A percentile compares a stretch with the other conserved stretches of the same genome.
Evolutionary conservation across 2,797 vertebrate species (phyloP).

Genomic region (Clamator glandarius): DNA sequence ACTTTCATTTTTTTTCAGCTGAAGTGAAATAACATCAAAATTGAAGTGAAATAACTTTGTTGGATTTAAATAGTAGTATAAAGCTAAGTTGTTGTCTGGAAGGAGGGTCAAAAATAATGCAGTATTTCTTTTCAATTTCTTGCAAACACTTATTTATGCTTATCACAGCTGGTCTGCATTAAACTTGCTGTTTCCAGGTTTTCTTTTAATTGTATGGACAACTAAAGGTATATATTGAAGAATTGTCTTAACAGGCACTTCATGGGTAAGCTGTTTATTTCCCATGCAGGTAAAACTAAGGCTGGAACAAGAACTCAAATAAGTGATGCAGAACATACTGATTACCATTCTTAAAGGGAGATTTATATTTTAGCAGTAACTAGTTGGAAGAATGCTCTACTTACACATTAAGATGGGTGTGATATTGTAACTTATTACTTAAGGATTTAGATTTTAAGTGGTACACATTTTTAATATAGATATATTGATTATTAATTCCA

Average conservation of each 20-base stretch:
- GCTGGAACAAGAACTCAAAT: background rate
- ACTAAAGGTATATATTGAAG: background rate
- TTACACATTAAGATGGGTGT: background rate
- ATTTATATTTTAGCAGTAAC: background rate
- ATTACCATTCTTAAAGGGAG: background rate
- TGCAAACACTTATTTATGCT: background rate
- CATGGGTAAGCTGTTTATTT: background rate
- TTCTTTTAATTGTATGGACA: background rate
- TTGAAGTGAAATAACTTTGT: background rate
- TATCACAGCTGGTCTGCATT: background rate
- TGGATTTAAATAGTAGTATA: background rate
- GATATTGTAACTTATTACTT: background rate
- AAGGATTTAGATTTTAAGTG: background rate
- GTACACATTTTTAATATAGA: background rate
- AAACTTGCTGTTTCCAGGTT: background rate
- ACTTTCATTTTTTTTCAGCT: background rate
- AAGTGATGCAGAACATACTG: background rate
- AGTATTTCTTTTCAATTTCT: background rate
- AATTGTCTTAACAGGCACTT: background rate
- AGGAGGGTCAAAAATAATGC: fast-evolving
- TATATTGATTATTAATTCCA: constrained; percentile 4
- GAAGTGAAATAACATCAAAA: background rate
- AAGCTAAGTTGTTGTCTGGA: background rate
- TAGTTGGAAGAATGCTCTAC: background rate
- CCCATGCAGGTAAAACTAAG: background rate